phyloP scores from a whole-genome alignment of 2,113 vertebrate genomes.

The Aleadryas rufinucha region DNA sequence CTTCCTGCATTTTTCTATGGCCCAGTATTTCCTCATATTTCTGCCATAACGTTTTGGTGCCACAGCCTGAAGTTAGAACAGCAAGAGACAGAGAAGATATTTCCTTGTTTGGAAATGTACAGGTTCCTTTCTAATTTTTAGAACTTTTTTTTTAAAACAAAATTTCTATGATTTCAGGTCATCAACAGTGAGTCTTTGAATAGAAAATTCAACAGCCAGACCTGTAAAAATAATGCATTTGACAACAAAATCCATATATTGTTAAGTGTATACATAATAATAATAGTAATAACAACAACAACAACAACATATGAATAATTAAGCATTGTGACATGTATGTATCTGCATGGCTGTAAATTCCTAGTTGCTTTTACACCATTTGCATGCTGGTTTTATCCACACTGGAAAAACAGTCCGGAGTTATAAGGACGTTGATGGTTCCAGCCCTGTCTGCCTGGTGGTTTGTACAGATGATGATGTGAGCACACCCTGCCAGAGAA shows the following conservation, averaged over 20 bases:
- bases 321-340: background rate
- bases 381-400: background rate
- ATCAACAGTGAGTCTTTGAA: background rate
- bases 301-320: background rate
- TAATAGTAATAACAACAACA: background rate
- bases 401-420: background rate
- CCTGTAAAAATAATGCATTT: background rate
- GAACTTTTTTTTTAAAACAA: background rate
- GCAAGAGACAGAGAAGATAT: background rate
- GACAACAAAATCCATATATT: background rate
- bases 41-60: background rate
- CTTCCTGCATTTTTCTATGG: background rate
- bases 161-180: background rate
- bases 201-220: background rate
- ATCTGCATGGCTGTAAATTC: background rate
- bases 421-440: background rate
- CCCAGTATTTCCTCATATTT: background rate
- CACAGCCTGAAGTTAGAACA: background rate
- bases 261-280: background rate
- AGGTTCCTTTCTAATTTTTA: background rate
- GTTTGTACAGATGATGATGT: constrained; percentile 35
- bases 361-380: background rate
- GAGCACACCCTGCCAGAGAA: constrained; percentile 45
- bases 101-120: background rate
- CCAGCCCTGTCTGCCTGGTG: background rate